Evolutionary conservation across 2,888 invertebrate genomes (phyloP).

Genomic region (Odontocolon sp.): DNA sequence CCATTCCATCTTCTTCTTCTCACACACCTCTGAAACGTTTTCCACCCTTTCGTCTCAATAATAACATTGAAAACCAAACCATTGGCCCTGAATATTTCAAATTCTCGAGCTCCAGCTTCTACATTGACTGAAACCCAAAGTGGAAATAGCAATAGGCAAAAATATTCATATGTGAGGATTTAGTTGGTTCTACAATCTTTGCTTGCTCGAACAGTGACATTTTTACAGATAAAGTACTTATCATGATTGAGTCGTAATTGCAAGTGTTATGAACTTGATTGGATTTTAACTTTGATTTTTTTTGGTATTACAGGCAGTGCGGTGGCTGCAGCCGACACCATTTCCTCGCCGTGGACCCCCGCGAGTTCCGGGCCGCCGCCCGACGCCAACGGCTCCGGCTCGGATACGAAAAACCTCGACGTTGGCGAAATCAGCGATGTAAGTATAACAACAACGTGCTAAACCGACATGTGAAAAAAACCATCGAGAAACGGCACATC

Average conservation of each 20-base stretch:
- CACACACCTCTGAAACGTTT: not conserved
- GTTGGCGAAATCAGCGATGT: constrained; percentile 96
- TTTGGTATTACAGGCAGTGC: constrained; percentile 83
- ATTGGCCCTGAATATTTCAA: constrained; percentile 47
- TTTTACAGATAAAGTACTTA: constrained; percentile 26
- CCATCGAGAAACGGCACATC: too few relatives aligned
- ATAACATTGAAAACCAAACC: constrained; percentile 44
- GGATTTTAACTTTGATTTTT: constrained; percentile 41
- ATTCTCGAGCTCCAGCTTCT: constrained; percentile 30
- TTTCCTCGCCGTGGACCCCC: constrained; percentile 98
- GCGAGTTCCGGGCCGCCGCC: constrained; percentile 92
- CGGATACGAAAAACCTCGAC: constrained; percentile 95
- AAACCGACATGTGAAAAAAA: too few relatives aligned
- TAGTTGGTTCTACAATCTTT: not conserved
- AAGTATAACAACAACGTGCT: constrained; percentile 77
- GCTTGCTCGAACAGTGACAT: not conserved
- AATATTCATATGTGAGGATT: constrained; percentile 10
- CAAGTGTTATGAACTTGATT: not conserved
- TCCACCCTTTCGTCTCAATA: constrained; percentile 45
- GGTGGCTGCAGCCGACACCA: constrained; percentile 93
- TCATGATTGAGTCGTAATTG: not conserved
- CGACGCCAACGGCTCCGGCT: constrained; percentile 96
- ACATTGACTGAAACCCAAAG: constrained; percentile 10
- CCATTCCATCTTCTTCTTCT: constrained; percentile 2
- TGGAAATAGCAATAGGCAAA: constrained; percentile 21